Conservation (phyloP, 2,888 invertebrate species). For the Stenurella melanura region DNA sequence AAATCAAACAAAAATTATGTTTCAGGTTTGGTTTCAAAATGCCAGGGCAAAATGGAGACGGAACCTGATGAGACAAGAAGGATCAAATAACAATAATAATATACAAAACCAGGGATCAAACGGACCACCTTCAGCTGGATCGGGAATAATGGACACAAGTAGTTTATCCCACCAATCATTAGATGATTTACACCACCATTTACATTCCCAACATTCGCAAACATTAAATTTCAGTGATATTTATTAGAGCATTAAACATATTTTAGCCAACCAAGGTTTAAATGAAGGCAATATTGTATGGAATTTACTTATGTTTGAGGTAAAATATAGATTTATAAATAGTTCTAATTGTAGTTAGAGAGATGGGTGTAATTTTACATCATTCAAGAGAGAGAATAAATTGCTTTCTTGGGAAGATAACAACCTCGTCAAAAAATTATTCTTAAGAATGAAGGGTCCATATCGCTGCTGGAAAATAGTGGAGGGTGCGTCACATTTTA, state of each 20-base stretch:
- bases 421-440: too few relatives aligned
- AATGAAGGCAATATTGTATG: not conserved
- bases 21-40: conserved; percentile 99
- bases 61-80: conserved; percentile 92
- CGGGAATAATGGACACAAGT: conserved; percentile 74
- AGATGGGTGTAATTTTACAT: too few relatives aligned
- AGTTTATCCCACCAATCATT: conserved; percentile 74
- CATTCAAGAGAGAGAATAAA: too few relatives aligned
- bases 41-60: conserved; percentile 98
- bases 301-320: too few relatives aligned
- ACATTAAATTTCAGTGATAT: conserved; percentile 72
- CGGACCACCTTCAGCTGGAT: conserved; percentile 67
- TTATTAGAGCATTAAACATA: conserved; percentile 63
- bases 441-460: too few relatives aligned
- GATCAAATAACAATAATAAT: conserved; percentile 67
- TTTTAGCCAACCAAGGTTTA: conserved; percentile 30
- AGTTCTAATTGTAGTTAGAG: too few relatives aligned
- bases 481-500: too few relatives aligned
- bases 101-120: conserved; percentile 65
- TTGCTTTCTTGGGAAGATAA: too few relatives aligned
- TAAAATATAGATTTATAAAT: too few relatives aligned
- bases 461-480: too few relatives aligned
- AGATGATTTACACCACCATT: conserved; percentile 76
- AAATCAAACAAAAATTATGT: not conserved
- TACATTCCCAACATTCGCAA: conserved; percentile 73